Conservation (phyloP, 2,888 invertebrate genomes). For the Eupithecia pulchellata region DNA sequence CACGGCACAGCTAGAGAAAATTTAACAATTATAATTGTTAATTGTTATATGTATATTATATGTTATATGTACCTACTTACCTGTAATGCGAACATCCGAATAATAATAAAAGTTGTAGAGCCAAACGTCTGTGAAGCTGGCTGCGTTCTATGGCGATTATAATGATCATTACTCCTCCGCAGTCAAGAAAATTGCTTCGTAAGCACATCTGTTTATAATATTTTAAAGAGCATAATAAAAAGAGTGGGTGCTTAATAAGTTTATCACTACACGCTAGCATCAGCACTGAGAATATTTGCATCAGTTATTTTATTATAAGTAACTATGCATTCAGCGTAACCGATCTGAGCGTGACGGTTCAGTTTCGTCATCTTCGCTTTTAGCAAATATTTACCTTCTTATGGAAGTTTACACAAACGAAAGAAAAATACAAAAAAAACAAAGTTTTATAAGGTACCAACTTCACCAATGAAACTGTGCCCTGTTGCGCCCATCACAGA, state of each 20-base stretch:
- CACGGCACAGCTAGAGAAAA: too few species aligned
- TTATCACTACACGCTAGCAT: background rate
- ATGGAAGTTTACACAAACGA: background rate
- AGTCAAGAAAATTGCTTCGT: constrained; percentile 62
- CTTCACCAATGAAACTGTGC: constrained; percentile 54
- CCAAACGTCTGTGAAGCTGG: constrained; percentile 60
- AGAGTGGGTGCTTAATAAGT: background rate
- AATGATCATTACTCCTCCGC: constrained; percentile 65
- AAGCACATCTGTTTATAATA: constrained; percentile 57
- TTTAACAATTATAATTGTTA: too few species aligned
- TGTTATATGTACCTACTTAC: too few species aligned
- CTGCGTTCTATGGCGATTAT: constrained; percentile 65
- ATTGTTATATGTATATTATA: too few species aligned
- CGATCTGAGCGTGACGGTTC: background rate
- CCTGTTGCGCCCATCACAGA: constrained; percentile 51
- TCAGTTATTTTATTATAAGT: too few species aligned
- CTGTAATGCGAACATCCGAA: constrained; percentile 76
- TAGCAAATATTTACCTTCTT: background rate
- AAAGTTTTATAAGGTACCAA: constrained; percentile 45
- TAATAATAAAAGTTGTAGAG: constrained; percentile 63
- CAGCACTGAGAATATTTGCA: background rate
- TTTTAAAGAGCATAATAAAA: background rate
- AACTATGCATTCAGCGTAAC: background rate
- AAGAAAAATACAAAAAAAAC: background rate
- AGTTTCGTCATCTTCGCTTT: background rate